Conservation (phyloP, 2,888 invertebrate species). For the Euspilapteryx auroguttella region DNA sequence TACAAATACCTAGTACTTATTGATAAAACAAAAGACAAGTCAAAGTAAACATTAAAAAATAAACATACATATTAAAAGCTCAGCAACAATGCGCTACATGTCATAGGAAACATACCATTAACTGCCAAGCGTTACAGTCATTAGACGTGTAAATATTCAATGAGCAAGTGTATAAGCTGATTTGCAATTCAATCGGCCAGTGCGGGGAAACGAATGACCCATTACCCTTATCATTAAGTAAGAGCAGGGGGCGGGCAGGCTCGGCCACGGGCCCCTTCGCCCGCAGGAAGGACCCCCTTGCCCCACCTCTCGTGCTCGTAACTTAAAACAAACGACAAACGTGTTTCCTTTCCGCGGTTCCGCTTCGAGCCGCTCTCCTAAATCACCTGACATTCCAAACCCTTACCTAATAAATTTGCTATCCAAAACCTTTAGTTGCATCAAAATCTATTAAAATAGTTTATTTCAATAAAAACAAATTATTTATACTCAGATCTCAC, state of each 20-base stretch:
- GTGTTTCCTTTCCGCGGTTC: constrained; percentile 9
- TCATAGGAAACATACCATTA: constrained; percentile 24
- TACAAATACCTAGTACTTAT: too few relatives aligned
- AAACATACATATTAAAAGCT: too few relatives aligned
- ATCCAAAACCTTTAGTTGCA: too few relatives aligned
- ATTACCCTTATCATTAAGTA: constrained; percentile 21
- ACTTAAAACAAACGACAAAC: constrained; percentile 10
- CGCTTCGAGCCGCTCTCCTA: constrained; percentile 7
- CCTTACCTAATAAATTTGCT: constrained; percentile 7
- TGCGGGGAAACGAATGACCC: constrained; percentile 34
- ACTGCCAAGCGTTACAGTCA: constrained; percentile 22
- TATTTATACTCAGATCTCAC: too few relatives aligned
- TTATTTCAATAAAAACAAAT: too few relatives aligned
- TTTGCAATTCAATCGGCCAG: constrained; percentile 43
- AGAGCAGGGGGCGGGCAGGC: too few relatives aligned
- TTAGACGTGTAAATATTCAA: constrained; percentile 45
- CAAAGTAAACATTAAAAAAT: too few relatives aligned
- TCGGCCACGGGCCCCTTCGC: too few relatives aligned
- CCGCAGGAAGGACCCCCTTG: too few relatives aligned
- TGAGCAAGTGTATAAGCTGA: constrained; percentile 20
- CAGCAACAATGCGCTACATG: too few relatives aligned
- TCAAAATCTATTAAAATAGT: too few relatives aligned
- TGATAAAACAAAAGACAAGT: too few relatives aligned
- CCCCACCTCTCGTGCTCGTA: constrained; percentile 6
- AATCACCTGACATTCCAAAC: constrained; percentile 9